Conservation (phyloP, 2,888 invertebrate genomes). For the Alitta virens region DNA sequence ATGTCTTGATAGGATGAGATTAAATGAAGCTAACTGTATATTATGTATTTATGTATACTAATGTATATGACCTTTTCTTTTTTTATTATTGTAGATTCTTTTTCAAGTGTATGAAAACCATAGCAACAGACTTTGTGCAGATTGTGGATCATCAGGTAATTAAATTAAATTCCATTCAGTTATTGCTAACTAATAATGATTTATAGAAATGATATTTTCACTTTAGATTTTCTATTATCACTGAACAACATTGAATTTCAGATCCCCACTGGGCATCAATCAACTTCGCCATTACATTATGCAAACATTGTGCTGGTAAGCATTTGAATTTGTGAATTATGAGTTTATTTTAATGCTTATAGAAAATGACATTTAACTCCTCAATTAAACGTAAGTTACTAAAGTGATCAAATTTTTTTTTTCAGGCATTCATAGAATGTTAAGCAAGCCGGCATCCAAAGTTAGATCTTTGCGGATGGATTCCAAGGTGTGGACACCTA, state of each 20-base stretch:
- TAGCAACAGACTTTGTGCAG: conserved; percentile 68
- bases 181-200: no score
- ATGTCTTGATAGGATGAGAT: no score
- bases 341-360: no score
- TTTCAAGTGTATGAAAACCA: conserved; percentile 46
- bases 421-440: conserved; percentile 78
- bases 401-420: not conserved
- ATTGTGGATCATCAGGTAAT: conserved; percentile 86
- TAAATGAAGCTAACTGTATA: no score
- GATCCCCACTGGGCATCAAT: conserved; percentile 96
- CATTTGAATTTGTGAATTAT: no score
- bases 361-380: no score
- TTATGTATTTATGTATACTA: no score
- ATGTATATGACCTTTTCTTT: no score
- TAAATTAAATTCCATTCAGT: no score
- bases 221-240: conserved; percentile 10
- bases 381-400: no score
- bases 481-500: conserved; percentile 51
- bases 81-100: conserved; percentile 36
- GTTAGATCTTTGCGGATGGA: conserved; percentile 74
- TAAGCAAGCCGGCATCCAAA: conserved; percentile 88
- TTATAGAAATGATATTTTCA: not conserved
- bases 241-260: no score
- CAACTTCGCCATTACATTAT: conserved; percentile 87
- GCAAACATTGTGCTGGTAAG: conserved; percentile 75